phyloP scores from a whole-genome alignment of 1,140 invertebrate genomes.

The Drosophila dunni region DNA sequence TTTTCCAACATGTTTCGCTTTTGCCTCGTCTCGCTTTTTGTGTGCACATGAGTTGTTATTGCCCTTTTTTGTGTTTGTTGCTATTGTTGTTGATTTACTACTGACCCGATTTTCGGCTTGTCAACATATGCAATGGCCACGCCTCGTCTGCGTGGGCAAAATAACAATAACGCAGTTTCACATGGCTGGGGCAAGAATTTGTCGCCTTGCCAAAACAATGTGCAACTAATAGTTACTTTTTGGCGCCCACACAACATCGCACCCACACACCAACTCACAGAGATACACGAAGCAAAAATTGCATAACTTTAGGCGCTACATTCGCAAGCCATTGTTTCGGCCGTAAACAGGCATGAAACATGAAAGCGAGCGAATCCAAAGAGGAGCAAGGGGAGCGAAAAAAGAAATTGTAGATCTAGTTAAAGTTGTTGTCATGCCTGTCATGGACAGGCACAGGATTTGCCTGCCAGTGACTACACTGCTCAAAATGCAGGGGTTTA shows the following conservation, averaged over 20 bases:
- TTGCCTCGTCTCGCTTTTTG: background rate
- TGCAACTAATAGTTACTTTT: constrained; percentile 77
- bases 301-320: constrained; percentile 66
- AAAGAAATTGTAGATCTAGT: constrained; percentile 6
- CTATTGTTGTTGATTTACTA: constrained; percentile 73
- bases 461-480: constrained; percentile 34
- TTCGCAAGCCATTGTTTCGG: constrained; percentile 67
- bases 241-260: constrained; percentile 45
- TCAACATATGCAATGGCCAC: constrained; percentile 62
- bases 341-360: constrained; percentile 68
- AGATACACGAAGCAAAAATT: constrained; percentile 18
- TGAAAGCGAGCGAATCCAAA: constrained; percentile 2
- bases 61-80: background rate
- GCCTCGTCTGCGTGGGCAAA: background rate
- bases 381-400: constrained; percentile 25
- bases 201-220: constrained; percentile 64
- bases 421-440: constrained; percentile 62
- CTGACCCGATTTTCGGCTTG: constrained; percentile 77
- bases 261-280: background rate
- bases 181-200: constrained; percentile 61
- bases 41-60: constrained; percentile 34
- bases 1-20: constrained; percentile 33
- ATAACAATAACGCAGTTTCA: constrained; percentile 16
- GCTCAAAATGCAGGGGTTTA: too few relatives aligned
- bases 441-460: constrained; percentile 36